Evolutionary conservation across 2,113 vertebrate species (phyloP).

Genomic region (Ailuropoda melanoleuca): DNA sequence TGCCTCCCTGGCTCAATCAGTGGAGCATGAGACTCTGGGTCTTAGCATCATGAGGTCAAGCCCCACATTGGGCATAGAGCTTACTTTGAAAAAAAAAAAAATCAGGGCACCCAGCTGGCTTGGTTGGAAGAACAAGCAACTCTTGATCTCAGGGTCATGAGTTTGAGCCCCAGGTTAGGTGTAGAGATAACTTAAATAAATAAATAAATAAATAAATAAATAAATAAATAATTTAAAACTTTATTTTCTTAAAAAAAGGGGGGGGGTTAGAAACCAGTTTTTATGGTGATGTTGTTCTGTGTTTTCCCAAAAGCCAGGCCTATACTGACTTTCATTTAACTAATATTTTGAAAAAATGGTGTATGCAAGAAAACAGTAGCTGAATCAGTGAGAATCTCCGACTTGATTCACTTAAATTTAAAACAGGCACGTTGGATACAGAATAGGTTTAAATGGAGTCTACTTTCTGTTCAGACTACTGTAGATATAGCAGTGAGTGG

Average conservation of each 20-base stretch:
- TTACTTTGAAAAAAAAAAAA: not conserved
- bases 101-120: not conserved
- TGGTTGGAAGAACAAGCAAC: not conserved
- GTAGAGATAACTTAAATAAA: not conserved
- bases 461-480: not conserved
- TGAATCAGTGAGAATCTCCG: not conserved
- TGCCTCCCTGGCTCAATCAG: not conserved
- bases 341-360: not conserved
- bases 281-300: not conserved
- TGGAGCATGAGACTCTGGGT: not conserved
- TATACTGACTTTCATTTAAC: slow-evolving; percentile 40
- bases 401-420: slow-evolving; percentile 35
- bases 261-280: not conserved
- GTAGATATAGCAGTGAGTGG: not conserved
- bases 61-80: not conserved
- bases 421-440: not conserved
- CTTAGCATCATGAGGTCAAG: not conserved
- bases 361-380: not conserved
- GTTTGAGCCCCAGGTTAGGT: not conserved
- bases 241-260: not conserved
- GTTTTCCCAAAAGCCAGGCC: not conserved
- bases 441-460: not conserved
- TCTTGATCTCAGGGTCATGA: not conserved
- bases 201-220: not conserved
- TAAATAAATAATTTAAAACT: not conserved